Evolutionary conservation across 1,140 invertebrate species (phyloP).

Genomic region (Drosophila eugracilis): DNA sequence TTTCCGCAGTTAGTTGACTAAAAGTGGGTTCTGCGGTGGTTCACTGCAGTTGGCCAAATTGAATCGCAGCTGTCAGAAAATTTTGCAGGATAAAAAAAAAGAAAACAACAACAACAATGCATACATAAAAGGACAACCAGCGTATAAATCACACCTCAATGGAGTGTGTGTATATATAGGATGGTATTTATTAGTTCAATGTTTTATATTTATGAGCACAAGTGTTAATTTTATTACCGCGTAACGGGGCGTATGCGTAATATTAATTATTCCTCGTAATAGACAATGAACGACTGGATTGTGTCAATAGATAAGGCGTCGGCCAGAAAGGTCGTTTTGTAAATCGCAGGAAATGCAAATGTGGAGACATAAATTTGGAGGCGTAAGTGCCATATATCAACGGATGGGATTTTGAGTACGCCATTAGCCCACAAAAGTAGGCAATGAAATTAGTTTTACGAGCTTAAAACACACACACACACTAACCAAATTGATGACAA

Average conservation of each 20-base stretch:
- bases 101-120: background rate
- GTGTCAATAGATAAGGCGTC: constrained; percentile 41
- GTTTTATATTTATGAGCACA: constrained; percentile 67
- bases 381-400: constrained; percentile 10
- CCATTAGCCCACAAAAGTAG: constrained; percentile 43
- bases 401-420: constrained; percentile 17
- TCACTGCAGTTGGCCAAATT: constrained; percentile 27
- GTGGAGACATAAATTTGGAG: background rate
- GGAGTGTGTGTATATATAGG: constrained; percentile 14
- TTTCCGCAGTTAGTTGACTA: constrained; percentile 13
- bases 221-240: constrained; percentile 79
- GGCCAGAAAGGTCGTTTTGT: background rate
- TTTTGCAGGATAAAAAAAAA: background rate
- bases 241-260: constrained; percentile 48
- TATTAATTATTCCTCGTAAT: constrained; percentile 71
- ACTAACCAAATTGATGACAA: background rate
- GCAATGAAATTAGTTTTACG: constrained; percentile 68
- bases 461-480: constrained; percentile 31
- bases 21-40: constrained; percentile 16
- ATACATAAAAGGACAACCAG: background rate
- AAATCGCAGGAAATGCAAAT: constrained; percentile 29
- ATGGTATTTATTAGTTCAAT: constrained; percentile 32
- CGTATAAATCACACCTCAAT: constrained; percentile 39
- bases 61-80: constrained; percentile 26
- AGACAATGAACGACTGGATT: constrained; percentile 19